These are phyloP conservation scores for Drosophila tropicalis DNA, from an alignment of 1,140 invertebrate genomes.

Conservation along the genomic window DNA sequence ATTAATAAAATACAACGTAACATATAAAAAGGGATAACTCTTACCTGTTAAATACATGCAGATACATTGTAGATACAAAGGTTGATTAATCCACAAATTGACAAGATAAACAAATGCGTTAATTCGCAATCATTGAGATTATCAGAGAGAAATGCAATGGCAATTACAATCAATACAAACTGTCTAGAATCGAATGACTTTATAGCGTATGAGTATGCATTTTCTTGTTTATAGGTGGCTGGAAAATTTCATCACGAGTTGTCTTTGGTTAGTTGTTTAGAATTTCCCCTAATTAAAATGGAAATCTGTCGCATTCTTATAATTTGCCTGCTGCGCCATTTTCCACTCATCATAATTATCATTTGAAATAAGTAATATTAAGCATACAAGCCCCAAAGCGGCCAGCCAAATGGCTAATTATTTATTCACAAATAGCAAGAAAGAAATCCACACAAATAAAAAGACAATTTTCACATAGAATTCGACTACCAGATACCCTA, in stretches of 20 bases:
- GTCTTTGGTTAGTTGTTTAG: background rate
- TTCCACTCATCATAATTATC: constrained; percentile 35
- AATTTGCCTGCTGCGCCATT: constrained; percentile 38
- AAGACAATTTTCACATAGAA: background rate
- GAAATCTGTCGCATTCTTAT: constrained; percentile 16
- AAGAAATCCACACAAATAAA: constrained; percentile 8
- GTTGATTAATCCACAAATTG: constrained; percentile 51
- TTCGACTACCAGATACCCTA: background rate
- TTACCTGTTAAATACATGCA: constrained; percentile 17
- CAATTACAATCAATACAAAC: too few relatives aligned
- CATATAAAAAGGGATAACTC: constrained; percentile 22
- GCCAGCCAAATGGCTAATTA: constrained; percentile 66
- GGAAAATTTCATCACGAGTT: too few relatives aligned
- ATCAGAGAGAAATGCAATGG: background rate
- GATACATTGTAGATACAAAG: constrained; percentile 13
- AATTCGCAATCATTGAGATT: background rate
- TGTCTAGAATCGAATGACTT: too few relatives aligned
- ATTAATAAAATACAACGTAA: constrained; percentile 46
- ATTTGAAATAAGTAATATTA: constrained; percentile 43
- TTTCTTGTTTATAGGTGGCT: too few relatives aligned
- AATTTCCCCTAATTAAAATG: constrained; percentile 1
- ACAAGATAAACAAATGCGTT: constrained; percentile 22
- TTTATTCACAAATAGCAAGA: constrained; percentile 61
- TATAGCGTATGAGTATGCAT: too few relatives aligned
- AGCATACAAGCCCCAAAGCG: constrained; percentile 48